These are phyloP conservation scores for Brachionus rubens DNA, from an alignment of 1,140 invertebrate species.

Conservation along the genomic window DNA sequence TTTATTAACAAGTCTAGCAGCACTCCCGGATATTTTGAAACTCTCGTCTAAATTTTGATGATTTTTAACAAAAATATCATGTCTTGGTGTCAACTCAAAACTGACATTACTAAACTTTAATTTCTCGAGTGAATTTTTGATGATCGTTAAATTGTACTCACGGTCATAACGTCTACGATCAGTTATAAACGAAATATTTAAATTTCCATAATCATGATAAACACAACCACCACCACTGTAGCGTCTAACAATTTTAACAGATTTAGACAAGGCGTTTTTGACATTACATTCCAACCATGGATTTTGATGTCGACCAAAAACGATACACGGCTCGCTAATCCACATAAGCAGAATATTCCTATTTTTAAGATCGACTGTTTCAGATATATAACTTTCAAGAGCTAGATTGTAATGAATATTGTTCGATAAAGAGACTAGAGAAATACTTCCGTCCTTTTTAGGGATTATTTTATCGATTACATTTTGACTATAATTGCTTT, in stretches of 20 bases:
- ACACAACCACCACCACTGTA: conserved; percentile 82
- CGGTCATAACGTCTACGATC: conserved; percentile 70
- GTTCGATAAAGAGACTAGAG: conserved; percentile 29
- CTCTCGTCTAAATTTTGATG: not conserved
- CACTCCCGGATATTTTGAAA: conserved; percentile 80
- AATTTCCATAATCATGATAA: conserved; percentile 46
- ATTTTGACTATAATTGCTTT: not conserved
- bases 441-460: not conserved
- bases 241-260: conserved; percentile 73
- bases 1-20: conserved; percentile 76
- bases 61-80: conserved; percentile 47
- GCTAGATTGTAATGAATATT: conserved; percentile 42
- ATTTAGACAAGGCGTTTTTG: conserved; percentile 58
- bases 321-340: conserved; percentile 85
- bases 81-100: conserved; percentile 44
- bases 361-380: conserved; percentile 62
- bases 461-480: conserved; percentile 15
- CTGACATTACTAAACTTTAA: conserved; percentile 69
- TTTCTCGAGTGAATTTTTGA: conserved; percentile 72
- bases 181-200: conserved; percentile 39
- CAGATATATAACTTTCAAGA: conserved; percentile 48
- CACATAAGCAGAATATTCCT: conserved; percentile 78
- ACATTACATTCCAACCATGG: conserved; percentile 87
- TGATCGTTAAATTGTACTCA: conserved; percentile 73
- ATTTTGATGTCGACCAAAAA: conserved; percentile 93